Evolutionary conservation across 1,140 invertebrate genomes (phyloP).

Genomic region (Brachionus calyciflorus): DNA sequence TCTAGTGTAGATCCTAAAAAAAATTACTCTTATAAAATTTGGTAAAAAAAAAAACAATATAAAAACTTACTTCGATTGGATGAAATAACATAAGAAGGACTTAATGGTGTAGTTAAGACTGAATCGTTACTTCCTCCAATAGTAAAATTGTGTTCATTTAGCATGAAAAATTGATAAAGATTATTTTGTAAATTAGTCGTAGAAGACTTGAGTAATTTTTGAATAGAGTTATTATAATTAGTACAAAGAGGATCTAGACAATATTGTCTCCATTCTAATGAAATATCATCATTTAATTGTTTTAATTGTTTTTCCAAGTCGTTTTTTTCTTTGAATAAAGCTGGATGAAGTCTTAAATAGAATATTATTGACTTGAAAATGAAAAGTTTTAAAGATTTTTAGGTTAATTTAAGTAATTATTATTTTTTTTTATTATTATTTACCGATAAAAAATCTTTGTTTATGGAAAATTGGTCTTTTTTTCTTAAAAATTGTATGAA

Average conservation of each 20-base stretch:
- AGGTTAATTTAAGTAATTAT: neutral
- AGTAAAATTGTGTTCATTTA: constrained; percentile 2
- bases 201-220: neutral
- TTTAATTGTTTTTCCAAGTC: constrained; percentile 27
- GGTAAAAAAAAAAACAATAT: too few relatives aligned
- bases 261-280: constrained; percentile 33
- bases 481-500: constrained; percentile 37
- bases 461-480: neutral
- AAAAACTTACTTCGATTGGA: constrained; percentile 9
- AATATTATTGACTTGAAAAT: constrained; percentile 38
- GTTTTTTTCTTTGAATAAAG: constrained; percentile 9
- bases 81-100: constrained; percentile 2
- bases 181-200: neutral
- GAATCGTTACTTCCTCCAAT: neutral
- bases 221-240: constrained; percentile 27
- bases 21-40: too few relatives aligned
- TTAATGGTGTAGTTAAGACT: neutral
- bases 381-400: neutral
- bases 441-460: constrained; percentile 14
- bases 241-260: constrained; percentile 34
- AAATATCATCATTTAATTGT: neutral
- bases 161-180: neutral
- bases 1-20: neutral
- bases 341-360: constrained; percentile 45
- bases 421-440: too few relatives aligned